A percentile compares a stretch with the other conserved stretches of the same genome.
Conservation (phyloP, 2,888 invertebrate genomes). For the Aricia artaxerxes region DNA sequence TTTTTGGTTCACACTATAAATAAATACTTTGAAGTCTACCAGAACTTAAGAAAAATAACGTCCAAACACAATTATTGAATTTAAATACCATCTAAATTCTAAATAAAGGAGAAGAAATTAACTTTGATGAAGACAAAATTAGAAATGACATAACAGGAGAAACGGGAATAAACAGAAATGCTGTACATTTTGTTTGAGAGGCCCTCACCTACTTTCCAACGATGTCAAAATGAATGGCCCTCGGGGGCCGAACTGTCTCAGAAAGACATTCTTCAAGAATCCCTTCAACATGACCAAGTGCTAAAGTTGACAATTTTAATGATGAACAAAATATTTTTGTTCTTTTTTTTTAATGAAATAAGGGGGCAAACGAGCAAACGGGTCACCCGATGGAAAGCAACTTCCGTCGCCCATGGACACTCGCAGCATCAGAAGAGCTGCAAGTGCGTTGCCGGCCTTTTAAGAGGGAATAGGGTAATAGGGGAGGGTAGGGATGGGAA, state of each 20-base stretch:
- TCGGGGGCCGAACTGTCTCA: constrained; percentile 16
- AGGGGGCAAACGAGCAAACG: too few species aligned
- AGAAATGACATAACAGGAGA: neutral
- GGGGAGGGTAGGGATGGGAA: too few species aligned
- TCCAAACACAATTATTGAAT: too few species aligned
- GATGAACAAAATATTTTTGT: neutral
- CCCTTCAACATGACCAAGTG: constrained; percentile 24
- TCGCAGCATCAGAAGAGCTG: too few species aligned
- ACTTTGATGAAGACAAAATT: neutral
- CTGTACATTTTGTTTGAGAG: constrained; percentile 26
- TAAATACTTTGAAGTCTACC: neutral
- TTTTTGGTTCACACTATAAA: neutral
- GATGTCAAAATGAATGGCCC: constrained; percentile 28
- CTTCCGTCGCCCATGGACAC: too few species aligned
- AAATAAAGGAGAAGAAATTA: neutral
- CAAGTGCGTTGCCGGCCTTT: too few species aligned
- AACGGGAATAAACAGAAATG: constrained; percentile 26
- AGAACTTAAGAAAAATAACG: too few species aligned
- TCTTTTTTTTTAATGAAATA: too few species aligned
- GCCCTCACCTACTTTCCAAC: constrained; percentile 27
- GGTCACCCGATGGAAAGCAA: too few species aligned
- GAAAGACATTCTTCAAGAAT: constrained; percentile 25
- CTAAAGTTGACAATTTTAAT: constrained; percentile 11
- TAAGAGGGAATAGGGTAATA: too few species aligned
- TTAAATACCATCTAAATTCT: neutral